Base-by-base conservation (phyloP, 2,797 vertebrate genomes). In the Pteronotus mesoamericanus region DNA sequence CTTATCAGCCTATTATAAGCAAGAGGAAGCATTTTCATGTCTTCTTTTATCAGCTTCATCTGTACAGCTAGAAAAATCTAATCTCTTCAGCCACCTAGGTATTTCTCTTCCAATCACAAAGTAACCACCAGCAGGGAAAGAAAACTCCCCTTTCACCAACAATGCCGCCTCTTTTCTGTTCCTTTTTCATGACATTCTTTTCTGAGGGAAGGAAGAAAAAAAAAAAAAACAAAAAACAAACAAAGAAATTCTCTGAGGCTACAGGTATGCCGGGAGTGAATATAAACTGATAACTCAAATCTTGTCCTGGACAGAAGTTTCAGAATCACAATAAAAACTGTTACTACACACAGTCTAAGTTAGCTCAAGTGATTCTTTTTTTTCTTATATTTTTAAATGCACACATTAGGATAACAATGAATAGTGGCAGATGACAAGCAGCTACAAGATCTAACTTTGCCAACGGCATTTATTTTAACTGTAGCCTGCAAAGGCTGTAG, bases 141-240 rank as follows among this genome's bases (percentile, higher is more conserved):
- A 95, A 89, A 96, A 86, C 19, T 8, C 64, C 22, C 92, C 96
- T 94, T 89, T 75, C 89, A 82, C 83, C 86, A 57, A 69, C 89
- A 87, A 39, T 48, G 79, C 22, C 4, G 64, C 80, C 94, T 97
- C 26, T 8, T 97, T 97, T 95, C 97, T 96, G 88, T 93, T 97
- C 94, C 46, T 97, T 96, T 89, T 21, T 59, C 94, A 95, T 77
- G 97, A 75, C 93, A 98, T n/a, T 96, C 96, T 95, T 94, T 95
- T 97, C 98, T 98, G 97, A 57, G 37, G 97, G 7, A 97, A 39
- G 16, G 6, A 7, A 24, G 26, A 24, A 46, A n/a, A 97, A 97
- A 97, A 66, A 26, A 69, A n/a, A n/a, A n/a, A n/a, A n/a, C n/a
- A n/a, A n/a, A n/a, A n/a, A n/a, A n/a, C n/a, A n/a, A 90, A 87